These are phyloP conservation scores for Eupithecia centaureata DNA, from an alignment of 2,888 invertebrate species.

Conservation along the genomic window DNA sequence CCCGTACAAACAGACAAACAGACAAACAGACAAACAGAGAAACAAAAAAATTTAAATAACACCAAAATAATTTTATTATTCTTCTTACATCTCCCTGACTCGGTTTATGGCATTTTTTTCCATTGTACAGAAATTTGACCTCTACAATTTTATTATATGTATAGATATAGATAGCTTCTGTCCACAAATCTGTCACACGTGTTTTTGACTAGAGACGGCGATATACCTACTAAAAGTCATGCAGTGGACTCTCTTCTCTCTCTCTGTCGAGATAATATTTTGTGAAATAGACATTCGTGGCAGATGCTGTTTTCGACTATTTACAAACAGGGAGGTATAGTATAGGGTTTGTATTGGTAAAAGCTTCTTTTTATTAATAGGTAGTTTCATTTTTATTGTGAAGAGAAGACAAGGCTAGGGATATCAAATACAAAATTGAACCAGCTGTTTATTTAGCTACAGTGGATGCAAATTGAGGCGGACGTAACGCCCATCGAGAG, in stretches of 20 bases:
- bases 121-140: too few species aligned
- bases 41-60: too few species aligned
- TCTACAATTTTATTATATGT: too few species aligned
- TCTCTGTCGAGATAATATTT: too few species aligned
- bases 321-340: not conserved
- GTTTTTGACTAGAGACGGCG: not conserved
- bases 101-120: too few species aligned
- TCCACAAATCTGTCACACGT: not conserved
- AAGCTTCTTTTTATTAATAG: not conserved
- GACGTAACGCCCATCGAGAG: constrained; percentile 28
- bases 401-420: too few species aligned
- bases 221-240: not conserved
- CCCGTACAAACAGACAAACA: too few species aligned
- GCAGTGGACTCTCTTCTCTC: not conserved
- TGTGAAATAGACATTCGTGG: not conserved
- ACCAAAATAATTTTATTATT: too few species aligned
- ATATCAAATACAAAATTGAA: not conserved
- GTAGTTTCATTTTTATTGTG: too few species aligned
- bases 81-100: too few species aligned
- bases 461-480: constrained; percentile 25
- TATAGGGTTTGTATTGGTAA: not conserved
- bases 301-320: not conserved
- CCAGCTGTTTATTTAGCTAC: not conserved
- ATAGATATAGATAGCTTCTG: too few species aligned
- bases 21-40: too few species aligned